These are phyloP conservation scores for Manis crassicaudata DNA, from an alignment of 2,797 vertebrate genomes.

Conservation along the genomic window DNA sequence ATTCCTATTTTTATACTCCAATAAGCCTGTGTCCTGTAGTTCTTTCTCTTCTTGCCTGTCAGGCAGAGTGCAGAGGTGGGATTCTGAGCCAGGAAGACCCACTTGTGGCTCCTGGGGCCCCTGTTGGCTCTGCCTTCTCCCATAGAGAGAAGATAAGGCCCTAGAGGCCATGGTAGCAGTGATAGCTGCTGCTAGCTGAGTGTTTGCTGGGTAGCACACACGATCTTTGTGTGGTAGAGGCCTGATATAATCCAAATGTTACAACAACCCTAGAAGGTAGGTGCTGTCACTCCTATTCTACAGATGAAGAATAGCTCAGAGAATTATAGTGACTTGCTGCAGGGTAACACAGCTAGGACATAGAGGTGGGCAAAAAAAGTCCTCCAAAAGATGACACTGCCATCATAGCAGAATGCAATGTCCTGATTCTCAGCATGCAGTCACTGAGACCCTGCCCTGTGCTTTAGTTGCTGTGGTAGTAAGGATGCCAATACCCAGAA, in stretches of 20 bases:
- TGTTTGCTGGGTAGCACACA: background rate
- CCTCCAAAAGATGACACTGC: background rate
- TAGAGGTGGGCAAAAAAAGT: background rate
- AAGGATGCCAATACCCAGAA: background rate
- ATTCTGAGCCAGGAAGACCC: background rate
- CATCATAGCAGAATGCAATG: background rate
- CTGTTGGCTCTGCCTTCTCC: background rate
- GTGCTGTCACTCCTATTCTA: background rate
- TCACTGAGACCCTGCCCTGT: background rate
- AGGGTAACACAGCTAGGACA: background rate
- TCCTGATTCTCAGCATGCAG: background rate
- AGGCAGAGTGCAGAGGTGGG: background rate
- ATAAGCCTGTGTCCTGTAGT: conserved; percentile 74
- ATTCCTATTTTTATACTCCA: conserved; percentile 97
- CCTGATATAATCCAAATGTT: background rate
- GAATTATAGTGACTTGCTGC: background rate
- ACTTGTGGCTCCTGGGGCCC: background rate
- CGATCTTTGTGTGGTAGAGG: background rate
- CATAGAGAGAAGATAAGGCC: background rate
- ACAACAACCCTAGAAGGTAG: background rate
- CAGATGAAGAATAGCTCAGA: background rate
- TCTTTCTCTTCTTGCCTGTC: conserved; percentile 46
- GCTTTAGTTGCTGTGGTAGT: background rate
- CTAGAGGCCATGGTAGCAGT: background rate
- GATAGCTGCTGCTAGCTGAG: background rate